Conservation (phyloP, 2,113 vertebrate species). For the Gobius niger region DNA sequence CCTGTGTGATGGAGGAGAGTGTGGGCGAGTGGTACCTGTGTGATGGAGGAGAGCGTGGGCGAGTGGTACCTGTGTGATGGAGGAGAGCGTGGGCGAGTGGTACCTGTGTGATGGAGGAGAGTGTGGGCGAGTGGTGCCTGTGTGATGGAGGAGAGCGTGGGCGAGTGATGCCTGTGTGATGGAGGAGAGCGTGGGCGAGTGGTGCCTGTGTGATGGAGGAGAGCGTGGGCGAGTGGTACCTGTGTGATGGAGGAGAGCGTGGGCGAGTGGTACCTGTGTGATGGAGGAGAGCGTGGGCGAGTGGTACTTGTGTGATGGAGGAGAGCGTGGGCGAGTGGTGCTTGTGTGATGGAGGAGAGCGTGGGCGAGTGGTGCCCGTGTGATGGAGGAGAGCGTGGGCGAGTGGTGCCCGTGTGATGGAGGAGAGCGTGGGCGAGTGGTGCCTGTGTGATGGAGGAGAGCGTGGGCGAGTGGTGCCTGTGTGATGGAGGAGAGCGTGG, state of each 20-base stretch:
- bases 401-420: slow-evolving; percentile 95
- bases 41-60: slow-evolving; percentile 93
- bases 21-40: slow-evolving; percentile 93
- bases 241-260: slow-evolving; percentile 95
- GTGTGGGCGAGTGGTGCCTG: slow-evolving; percentile 87
- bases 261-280: slow-evolving; percentile 92
- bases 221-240: no score
- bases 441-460: no score
- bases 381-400: no score
- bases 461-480: no score
- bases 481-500: slow-evolving; percentile 93
- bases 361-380: slow-evolving; percentile 90
- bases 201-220: no score
- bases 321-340: slow-evolving; percentile 91
- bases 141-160: no score
- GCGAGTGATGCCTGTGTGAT: slow-evolving; percentile 95
- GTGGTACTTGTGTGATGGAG: slow-evolving; percentile 94
- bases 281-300: slow-evolving; percentile 95
- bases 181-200: slow-evolving; percentile 93
- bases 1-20: slow-evolving; percentile 95
- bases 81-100: slow-evolving; percentile 90
- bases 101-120: slow-evolving; percentile 97
- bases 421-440: slow-evolving; percentile 92
- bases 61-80: slow-evolving; percentile 95
- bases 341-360: slow-evolving; percentile 95